A percentile compares a stretch with the other conserved stretches of the same genome.
phyloP scores from a whole-genome alignment of 1,140 invertebrate species.

The Trinorchestia longiramus region DNA sequence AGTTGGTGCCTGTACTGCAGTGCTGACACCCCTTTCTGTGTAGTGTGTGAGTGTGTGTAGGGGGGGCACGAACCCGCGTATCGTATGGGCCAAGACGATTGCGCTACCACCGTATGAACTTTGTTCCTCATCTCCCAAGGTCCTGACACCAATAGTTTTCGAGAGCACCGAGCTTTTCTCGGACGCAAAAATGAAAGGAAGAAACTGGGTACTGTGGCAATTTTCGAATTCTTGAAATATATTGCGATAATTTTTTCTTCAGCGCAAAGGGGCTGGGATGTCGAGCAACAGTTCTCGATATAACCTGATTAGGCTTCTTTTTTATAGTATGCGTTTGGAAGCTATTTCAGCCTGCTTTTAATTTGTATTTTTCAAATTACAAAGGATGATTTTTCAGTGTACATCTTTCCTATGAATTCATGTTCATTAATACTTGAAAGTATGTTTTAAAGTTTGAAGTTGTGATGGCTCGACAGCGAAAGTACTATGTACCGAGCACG shows the following conservation, averaged over 20 bases:
- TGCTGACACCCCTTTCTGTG: conserved; percentile 20
- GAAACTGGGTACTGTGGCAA: neutral
- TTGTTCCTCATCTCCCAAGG: neutral
- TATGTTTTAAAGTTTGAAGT: neutral
- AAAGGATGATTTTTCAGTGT: neutral
- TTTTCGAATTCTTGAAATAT: neutral
- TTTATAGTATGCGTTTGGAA: neutral
- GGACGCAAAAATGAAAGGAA: no score
- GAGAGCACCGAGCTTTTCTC: neutral
- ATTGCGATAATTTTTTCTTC: neutral
- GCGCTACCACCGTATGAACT: neutral
- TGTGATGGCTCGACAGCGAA: neutral
- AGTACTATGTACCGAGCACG: conserved; percentile 26
- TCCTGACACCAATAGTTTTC: conserved; percentile 43
- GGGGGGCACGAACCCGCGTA: neutral
- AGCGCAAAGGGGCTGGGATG: neutral
- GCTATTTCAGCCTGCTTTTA: neutral
- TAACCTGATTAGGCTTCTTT: neutral
- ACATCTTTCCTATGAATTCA: neutral
- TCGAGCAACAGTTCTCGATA: neutral
- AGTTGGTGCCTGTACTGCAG: conserved; percentile 40
- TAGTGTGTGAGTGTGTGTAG: neutral
- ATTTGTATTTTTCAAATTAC: neutral
- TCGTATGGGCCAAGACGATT: neutral
- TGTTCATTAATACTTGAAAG: neutral